Evolutionary conservation across 2,888 invertebrate genomes (phyloP).

Genomic region (Craniophora ligustri): DNA sequence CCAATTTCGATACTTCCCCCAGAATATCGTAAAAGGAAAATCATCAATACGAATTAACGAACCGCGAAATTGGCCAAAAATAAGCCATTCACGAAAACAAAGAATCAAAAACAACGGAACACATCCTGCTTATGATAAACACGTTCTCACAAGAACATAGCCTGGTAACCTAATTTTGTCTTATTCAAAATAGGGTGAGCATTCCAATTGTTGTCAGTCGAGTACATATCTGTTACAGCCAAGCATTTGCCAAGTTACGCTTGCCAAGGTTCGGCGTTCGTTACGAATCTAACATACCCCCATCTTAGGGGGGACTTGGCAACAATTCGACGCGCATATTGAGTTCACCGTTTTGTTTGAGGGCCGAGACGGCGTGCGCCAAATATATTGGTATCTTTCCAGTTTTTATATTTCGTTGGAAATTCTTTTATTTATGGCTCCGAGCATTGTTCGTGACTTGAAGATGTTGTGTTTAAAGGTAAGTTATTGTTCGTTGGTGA

Average conservation of each 20-base stretch:
- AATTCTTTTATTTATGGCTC: conserved; percentile 54
- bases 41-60: conserved; percentile 5
- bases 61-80: conserved; percentile 15
- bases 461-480: conserved; percentile 52
- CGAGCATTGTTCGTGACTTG: conserved; percentile 48
- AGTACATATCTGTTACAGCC: conserved; percentile 74
- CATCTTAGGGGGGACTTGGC: conserved; percentile 73
- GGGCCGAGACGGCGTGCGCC: conserved; percentile 67
- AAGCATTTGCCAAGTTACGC: conserved; percentile 78
- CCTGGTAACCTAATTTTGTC: conserved; percentile 68
- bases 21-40: not conserved
- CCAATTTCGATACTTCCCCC: not conserved
- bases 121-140: conserved; percentile 49
- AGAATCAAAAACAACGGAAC: conserved; percentile 33
- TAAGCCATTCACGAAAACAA: conserved; percentile 12
- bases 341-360: conserved; percentile 81
- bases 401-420: conserved; percentile 64
- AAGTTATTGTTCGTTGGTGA: conserved; percentile 39
- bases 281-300: conserved; percentile 61
- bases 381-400: conserved; percentile 77
- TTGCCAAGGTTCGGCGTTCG: conserved; percentile 78
- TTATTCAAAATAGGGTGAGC: conserved; percentile 65
- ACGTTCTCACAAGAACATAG: conserved; percentile 35
- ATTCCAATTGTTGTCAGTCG: conserved; percentile 58
- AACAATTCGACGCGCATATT: conserved; percentile 79